Percentiles rank a stretch among this genome's conserved stretches.
Conservation (phyloP, 2,888 invertebrate species). For the Epinotia demarniana region DNA sequence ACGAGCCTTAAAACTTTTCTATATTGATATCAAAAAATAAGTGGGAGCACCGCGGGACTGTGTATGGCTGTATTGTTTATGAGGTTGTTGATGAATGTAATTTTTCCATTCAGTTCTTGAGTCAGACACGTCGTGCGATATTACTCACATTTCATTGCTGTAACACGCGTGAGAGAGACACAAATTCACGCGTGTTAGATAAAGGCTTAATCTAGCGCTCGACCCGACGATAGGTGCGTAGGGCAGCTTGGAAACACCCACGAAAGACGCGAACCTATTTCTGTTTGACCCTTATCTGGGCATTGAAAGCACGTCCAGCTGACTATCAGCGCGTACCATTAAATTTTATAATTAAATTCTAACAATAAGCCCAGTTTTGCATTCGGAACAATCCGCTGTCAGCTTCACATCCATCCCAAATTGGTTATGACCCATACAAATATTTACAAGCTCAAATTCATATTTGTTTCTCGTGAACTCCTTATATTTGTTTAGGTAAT, state of each 20-base stretch:
- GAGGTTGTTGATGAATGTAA: neutral
- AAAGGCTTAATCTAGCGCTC: too few species aligned
- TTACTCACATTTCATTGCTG: neutral
- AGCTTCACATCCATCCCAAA: conserved; percentile 7
- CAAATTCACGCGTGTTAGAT: too few species aligned
- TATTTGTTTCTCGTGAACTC: conserved; percentile 39
- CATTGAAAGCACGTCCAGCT: too few species aligned
- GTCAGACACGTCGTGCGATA: neutral
- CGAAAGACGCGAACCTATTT: too few species aligned
- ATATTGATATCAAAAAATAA: neutral
- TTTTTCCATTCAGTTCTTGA: neutral
- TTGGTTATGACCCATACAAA: conserved; percentile 27
- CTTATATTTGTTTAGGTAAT: conserved; percentile 41
- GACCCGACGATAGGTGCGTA: too few species aligned
- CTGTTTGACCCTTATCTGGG: too few species aligned
- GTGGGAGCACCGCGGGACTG: neutral
- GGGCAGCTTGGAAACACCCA: too few species aligned
- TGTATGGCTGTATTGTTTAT: neutral
- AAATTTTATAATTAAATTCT: neutral
- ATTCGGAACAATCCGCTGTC: neutral
- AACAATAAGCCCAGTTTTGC: neutral
- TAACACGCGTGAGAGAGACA: neutral
- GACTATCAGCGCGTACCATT: too few species aligned
- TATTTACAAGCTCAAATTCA: conserved; percentile 30
- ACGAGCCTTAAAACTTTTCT: neutral